These are phyloP conservation scores for Agrilus planipennis DNA, from an alignment of 1,140 invertebrate species.

Conservation along the genomic window DNA sequence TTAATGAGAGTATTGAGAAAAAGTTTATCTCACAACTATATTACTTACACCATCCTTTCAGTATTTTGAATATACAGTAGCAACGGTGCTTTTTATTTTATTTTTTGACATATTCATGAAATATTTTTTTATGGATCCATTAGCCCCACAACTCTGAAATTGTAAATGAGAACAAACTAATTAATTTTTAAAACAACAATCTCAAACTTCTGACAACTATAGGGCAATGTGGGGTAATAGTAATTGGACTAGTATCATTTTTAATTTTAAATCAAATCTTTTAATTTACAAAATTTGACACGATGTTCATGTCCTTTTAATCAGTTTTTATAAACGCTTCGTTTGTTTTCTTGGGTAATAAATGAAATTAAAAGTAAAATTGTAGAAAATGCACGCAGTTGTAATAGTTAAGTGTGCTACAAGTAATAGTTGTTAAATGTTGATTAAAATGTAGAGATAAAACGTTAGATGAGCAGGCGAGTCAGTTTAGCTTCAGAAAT, in stretches of 20 bases:
- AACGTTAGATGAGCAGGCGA: constrained; percentile 10
- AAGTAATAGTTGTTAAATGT: constrained; percentile 18
- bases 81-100: no score
- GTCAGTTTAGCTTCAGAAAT: constrained; percentile 22
- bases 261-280: background rate
- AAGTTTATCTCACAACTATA: no score
- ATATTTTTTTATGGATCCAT: no score
- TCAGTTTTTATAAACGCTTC: constrained; percentile 1
- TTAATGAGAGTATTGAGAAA: no score
- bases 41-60: no score
- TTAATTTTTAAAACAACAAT: no score
- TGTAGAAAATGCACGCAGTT: constrained; percentile 3
- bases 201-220: no score
- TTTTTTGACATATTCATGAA: no score
- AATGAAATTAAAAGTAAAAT: constrained; percentile 4
- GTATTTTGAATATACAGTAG: no score
- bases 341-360: no score
- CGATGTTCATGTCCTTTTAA: background rate
- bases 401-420: constrained; percentile 15
- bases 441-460: constrained; percentile 12
- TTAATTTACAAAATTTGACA: background rate
- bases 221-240: constrained; percentile 11
- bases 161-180: no score
- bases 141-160: no score
- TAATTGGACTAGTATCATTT: constrained; percentile 11